Evolutionary conservation across 2,888 invertebrate species (phyloP), one percentile per base, ranked within the genome.

Genomic region (Dolichomitus sp.): DNA sequence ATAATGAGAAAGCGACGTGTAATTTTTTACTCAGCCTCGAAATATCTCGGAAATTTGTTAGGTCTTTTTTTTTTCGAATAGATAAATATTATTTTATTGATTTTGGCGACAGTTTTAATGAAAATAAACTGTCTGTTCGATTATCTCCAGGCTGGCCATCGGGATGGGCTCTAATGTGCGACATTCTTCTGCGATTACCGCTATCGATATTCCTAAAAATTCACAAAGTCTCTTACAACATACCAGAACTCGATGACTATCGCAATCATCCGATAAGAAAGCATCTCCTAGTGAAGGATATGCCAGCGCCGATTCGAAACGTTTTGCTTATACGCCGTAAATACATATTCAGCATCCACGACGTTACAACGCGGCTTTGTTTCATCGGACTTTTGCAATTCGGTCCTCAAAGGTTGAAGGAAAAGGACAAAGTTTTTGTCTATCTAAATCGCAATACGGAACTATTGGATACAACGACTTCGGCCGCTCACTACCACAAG

Each of bases 121-220:
- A 11, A 19, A 50, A 12, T 19, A 19, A 50, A 61, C 81, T 77
- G 50, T 68, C 69, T 61, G 42, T 17, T 61, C 63, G 72, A n/a
- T 48, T 48, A 72, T 54, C 79, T 89, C 84, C 90, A 91, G 95
- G 95, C 17, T 96, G 95, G 94, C 94, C 94, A 0, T 52, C 90
- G 7, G 97, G 97, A 11, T 97, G 97, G 97, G 94, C 95, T 37
- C 94, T 96, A 69, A 94, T 97, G 83, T 95, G 96, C 85, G 97
- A 98, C 90, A 92, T 97, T 1, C 93, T 97, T 6, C 93, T 96
- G 4, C 94, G 96, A 0, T 94, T 97, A 88, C 98, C 97, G 0
- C 90, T 97, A 0, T 96, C 95, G 0, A 88, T 97, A n/a, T 96
- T 97, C 85, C 94, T 96, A 11, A 96, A 96, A 89, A 90, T 97